phyloP scores from a whole-genome alignment of 2,797 vertebrate genomes.

The Coregonus ussuriensis region DNA sequence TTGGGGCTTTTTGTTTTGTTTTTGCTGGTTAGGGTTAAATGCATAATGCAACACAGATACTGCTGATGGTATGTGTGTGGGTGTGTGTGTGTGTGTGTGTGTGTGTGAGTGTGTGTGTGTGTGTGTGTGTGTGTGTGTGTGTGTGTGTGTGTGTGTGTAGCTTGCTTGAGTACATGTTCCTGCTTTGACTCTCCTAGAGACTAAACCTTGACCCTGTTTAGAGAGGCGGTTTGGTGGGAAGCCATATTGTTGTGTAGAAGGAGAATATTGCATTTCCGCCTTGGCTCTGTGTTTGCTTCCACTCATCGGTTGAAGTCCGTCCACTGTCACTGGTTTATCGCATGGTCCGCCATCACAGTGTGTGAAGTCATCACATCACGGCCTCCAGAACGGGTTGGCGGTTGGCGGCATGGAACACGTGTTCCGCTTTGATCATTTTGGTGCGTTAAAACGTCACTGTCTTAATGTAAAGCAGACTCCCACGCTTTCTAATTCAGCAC shows the following conservation, averaged over 20 bases:
- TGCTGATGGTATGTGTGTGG: constrained; percentile 29
- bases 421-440: constrained; percentile 22
- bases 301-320: constrained; percentile 25
- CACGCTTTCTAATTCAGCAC: constrained; percentile 12
- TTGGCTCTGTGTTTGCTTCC: constrained; percentile 58
- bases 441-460: constrained; percentile 28
- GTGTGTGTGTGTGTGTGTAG: too few relatives aligned
- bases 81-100: too few relatives aligned
- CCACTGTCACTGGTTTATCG: background rate
- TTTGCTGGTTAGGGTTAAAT: constrained; percentile 67
- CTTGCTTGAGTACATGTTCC: constrained; percentile 38
- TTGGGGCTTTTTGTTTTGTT: constrained; percentile 68
- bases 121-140: too few relatives aligned
- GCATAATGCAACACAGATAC: constrained; percentile 73
- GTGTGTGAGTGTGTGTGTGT: too few relatives aligned
- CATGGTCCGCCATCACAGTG: background rate
- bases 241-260: constrained; percentile 50
- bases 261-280: constrained; percentile 54
- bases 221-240: constrained; percentile 60
- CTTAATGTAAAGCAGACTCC: constrained; percentile 24
- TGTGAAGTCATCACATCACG: constrained; percentile 17
- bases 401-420: constrained; percentile 29
- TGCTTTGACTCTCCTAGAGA: constrained; percentile 56
- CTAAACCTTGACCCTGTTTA: constrained; percentile 62
- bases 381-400: constrained; percentile 11